Base-by-base conservation (phyloP, 1,140 invertebrate genomes). In the Neuroterus valhalla region DNA sequence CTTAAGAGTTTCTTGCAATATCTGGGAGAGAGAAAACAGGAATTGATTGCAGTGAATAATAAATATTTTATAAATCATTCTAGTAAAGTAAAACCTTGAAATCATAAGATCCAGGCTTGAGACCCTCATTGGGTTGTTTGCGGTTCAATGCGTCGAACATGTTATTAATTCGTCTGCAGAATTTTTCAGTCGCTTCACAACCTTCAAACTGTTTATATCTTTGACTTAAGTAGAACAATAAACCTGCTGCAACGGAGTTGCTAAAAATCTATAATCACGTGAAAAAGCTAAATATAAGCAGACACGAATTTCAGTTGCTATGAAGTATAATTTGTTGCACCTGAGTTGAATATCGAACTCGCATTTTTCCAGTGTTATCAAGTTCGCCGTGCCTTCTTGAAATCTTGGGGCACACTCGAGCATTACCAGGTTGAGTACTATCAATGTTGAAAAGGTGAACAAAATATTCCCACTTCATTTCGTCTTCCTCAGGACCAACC, bases 91-190 rank as follows among this genome's bases (percentile, higher is more conserved):
- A 31, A 68, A 79, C 80, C 72, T 81, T 43, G 52, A 72, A 72
- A 73, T 78, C 70, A 10, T 74, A 46, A 48, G 62, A 26, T 5
- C 70, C n/a, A 14, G 74, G 69, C 5, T 68, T 78, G 1, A 81
- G 21, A 3, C 80, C 78, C 72, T 81, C 21, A 45, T 79, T 79
- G 11, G 78, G 71, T 55, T 74, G 75, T 71, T 79, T 78, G 0
- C 76, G 45, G 45, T 81, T 81, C n/a, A 81, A 23, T 2, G 80
- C 78, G 72, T 79, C 80, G 19, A 81, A 79, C 72, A 79, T 75
- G 42, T 77, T 72, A 19, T 79, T 81, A 3, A 81, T 46, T 12
- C 6, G 1, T 48, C 70, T 71, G 48, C 78, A 79, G 46, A 81
- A 81, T 6, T 76, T 42, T 0, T 42, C 38, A n/a, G 80, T 78